Evolutionary conservation across 2,888 invertebrate species (phyloP).

Genomic region (Octodonta nipae): DNA sequence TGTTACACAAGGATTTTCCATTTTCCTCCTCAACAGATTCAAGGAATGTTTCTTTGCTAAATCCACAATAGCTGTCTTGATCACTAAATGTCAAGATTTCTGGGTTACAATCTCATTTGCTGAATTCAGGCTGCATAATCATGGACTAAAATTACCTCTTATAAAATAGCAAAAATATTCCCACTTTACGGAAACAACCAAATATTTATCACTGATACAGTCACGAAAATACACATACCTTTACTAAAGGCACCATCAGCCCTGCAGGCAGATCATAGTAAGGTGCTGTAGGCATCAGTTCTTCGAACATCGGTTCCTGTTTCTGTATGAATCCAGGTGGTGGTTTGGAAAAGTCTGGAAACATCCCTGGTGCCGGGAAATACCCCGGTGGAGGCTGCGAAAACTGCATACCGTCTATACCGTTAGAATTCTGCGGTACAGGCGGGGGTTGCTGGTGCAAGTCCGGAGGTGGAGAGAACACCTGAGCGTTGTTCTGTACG

Average conservation of each 20-base stretch:
- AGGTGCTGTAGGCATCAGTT: slow-evolving; percentile 78
- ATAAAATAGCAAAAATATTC: background rate
- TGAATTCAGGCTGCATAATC: too few relatives aligned
- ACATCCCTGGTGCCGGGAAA: slow-evolving; percentile 39
- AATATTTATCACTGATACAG: too few relatives aligned
- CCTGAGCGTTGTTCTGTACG: slow-evolving; percentile 11
- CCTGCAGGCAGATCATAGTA: slow-evolving; percentile 97
- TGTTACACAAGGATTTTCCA: too few relatives aligned
- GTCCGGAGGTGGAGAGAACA: slow-evolving; percentile 15
- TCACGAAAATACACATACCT: slow-evolving; percentile 41
- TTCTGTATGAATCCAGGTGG: slow-evolving; percentile 58
- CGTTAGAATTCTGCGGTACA: slow-evolving; percentile 15
- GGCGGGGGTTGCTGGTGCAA: slow-evolving; percentile 16
- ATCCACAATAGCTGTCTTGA: too few relatives aligned
- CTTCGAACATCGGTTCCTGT: slow-evolving; percentile 43
- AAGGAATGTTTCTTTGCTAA: too few relatives aligned
- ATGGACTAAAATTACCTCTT: too few relatives aligned
- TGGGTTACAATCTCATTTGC: too few relatives aligned
- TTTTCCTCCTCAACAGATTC: too few relatives aligned
- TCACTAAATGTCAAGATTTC: too few relatives aligned
- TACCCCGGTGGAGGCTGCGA: slow-evolving; percentile 46
- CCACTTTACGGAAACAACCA: too few relatives aligned
- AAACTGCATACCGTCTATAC: slow-evolving; percentile 30
- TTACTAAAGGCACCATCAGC: slow-evolving; percentile 92
- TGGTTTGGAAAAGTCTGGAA: slow-evolving; percentile 75